These are phyloP conservation scores for Stichodactyla mertensii DNA, from an alignment of 64 coral and sea anemone species.

Conservation along the genomic window DNA sequence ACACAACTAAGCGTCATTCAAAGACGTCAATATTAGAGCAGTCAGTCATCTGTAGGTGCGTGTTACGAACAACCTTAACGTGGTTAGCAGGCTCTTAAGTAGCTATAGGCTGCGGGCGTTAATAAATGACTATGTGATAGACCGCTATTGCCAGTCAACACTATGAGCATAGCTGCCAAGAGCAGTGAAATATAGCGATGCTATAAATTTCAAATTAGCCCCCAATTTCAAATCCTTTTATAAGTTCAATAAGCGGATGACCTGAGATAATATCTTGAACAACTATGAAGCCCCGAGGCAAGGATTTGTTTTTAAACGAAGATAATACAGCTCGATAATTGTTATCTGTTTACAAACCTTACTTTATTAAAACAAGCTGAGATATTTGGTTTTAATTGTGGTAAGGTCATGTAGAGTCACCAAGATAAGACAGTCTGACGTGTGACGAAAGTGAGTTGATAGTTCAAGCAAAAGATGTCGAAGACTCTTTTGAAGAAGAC, in stretches of 20 bases:
- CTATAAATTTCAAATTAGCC: conserved; percentile 13
- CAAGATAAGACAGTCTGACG: neutral
- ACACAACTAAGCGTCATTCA: neutral
- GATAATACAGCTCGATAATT: conserved; percentile 17
- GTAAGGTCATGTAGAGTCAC: conserved; percentile 1
- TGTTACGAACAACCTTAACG: neutral
- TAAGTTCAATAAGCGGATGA: conserved; percentile 15
- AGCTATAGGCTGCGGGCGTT: neutral
- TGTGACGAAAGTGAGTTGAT: neutral
- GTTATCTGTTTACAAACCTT: conserved; percentile 14
- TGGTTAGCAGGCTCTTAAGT: neutral
- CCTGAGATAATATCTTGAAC: neutral
- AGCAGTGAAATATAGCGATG: neutral
- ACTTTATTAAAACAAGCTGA: conserved; percentile 15
- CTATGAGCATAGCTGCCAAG: too few relatives aligned
- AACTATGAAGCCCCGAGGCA: conserved; percentile 1
- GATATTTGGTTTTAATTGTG: conserved; percentile 8
- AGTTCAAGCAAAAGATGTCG: too few relatives aligned
- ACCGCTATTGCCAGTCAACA: neutral
- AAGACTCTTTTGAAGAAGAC: too few relatives aligned
- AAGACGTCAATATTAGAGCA: neutral
- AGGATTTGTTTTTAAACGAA: conserved; percentile 14
- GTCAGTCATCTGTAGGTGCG: neutral
- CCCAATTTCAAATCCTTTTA: conserved; percentile 4
- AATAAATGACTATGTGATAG: neutral